Evolutionary conservation across 2,888 invertebrate species (phyloP).

Genomic region (Euplexia lucipara): DNA sequence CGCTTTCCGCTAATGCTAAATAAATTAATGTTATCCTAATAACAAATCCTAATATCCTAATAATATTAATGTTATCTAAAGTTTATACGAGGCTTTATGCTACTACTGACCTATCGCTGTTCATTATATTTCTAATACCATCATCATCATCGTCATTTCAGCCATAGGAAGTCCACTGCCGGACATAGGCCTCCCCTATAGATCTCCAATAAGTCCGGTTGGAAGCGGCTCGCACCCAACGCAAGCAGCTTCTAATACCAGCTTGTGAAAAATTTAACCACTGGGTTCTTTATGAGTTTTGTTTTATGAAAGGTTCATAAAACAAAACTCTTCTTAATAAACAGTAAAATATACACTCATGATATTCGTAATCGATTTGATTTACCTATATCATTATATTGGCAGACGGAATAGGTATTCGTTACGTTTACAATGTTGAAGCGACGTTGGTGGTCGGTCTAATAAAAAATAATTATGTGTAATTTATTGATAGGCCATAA

Average conservation of each 20-base stretch:
- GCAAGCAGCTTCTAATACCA: too few species aligned
- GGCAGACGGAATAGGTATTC: constrained; percentile 22
- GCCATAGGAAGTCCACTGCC: too few species aligned
- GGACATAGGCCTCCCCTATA: too few species aligned
- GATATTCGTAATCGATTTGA: constrained; percentile 16
- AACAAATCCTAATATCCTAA: too few species aligned
- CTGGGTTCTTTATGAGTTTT: constrained; percentile 4
- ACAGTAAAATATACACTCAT: constrained; percentile 3
- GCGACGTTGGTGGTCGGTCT: constrained; percentile 76
- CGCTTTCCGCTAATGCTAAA: constrained; percentile 3
- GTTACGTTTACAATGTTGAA: constrained; percentile 41
- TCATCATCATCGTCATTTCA: too few species aligned
- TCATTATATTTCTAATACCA: constrained; percentile 5
- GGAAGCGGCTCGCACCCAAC: too few species aligned
- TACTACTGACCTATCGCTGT: background rate
- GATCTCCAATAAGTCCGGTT: too few species aligned
- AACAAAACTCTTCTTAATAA: too few species aligned
- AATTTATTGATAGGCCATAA: constrained; percentile 76
- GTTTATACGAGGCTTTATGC: constrained; percentile 5
- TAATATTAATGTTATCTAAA: background rate
- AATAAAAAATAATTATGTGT: constrained; percentile 74
- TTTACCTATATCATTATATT: constrained; percentile 29
- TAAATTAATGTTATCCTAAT: constrained; percentile 1
- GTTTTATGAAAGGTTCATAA: constrained; percentile 15
- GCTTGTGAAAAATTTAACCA: background rate